Evolutionary conservation across 1,140 invertebrate species (phyloP).

Genomic region (Cyphomyrmex costatus): DNA sequence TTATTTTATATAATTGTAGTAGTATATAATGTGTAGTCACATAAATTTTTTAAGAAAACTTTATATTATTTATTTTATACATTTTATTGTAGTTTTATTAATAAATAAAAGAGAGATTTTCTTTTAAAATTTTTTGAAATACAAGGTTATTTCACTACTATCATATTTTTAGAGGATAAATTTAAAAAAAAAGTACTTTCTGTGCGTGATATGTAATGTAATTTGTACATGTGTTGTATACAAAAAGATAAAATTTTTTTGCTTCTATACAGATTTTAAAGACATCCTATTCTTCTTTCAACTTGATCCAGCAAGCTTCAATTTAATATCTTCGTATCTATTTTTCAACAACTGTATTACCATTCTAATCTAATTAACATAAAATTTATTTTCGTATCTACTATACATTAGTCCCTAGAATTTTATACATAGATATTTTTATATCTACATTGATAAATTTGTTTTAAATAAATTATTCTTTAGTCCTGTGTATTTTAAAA

Average conservation of each 20-base stretch:
- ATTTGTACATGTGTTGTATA: not conserved
- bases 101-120: too few relatives aligned
- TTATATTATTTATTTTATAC: too few relatives aligned
- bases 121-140: too few relatives aligned
- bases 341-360: not conserved
- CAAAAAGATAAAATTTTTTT: not conserved
- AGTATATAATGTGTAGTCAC: too few relatives aligned
- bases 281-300: slow-evolving; percentile 48
- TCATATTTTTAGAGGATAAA: too few relatives aligned
- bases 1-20: too few relatives aligned
- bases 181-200: too few relatives aligned
- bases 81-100: too few relatives aligned
- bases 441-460: not conserved
- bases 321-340: slow-evolving; percentile 5
- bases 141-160: too few relatives aligned
- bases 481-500: not conserved
- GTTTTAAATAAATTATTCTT: not conserved
- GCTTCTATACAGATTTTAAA: slow-evolving; percentile 26
- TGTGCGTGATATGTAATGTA: too few relatives aligned
- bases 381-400: slow-evolving; percentile 3
- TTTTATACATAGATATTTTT: slow-evolving; percentile 38
- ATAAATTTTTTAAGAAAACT: too few relatives aligned
- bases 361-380: slow-evolving; percentile 3
- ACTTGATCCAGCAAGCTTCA: slow-evolving; percentile 38
- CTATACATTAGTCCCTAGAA: not conserved